phyloP scores from a whole-genome alignment of 2,888 invertebrate species.

The Dromius quadrimaculatus region DNA sequence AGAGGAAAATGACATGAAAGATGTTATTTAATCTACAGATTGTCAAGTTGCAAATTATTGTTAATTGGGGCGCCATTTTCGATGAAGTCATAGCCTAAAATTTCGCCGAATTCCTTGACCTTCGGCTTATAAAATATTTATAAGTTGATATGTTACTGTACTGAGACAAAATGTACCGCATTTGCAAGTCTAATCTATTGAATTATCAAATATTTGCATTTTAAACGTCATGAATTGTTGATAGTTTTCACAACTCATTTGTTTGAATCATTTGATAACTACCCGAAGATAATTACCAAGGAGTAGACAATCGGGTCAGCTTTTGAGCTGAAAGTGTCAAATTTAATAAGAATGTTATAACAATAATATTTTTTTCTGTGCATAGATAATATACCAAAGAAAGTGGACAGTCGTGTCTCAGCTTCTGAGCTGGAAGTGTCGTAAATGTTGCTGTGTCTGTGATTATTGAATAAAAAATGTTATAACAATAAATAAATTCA shows the following conservation, averaged over 20 bases:
- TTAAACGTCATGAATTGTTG: not conserved
- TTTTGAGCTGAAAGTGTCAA: not conserved
- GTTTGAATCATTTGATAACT: not conserved
- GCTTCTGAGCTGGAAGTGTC: no score
- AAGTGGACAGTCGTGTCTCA: not conserved
- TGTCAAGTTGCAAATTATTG: slow-evolving; percentile 4
- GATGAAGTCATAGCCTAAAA: slow-evolving; percentile 48
- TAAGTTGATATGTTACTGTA: not conserved
- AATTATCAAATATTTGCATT: no score
- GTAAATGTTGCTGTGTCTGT: no score
- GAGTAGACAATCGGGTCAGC: no score
- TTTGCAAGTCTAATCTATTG: no score
- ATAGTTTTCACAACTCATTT: not conserved
- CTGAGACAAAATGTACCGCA: no score
- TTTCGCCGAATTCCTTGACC: slow-evolving; percentile 48
- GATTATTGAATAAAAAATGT: no score
- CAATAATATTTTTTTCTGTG: not conserved
- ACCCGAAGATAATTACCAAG: not conserved
- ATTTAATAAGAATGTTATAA: not conserved
- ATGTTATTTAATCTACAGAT: not conserved
- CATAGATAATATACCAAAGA: no score
- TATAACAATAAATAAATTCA: no score
- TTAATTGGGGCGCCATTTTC: slow-evolving; percentile 39
- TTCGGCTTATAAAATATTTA: slow-evolving; percentile 28
- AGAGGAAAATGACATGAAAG: not conserved